A percentile compares a stretch with the other conserved stretches of the same genome.
Conservation (phyloP, 1,140 invertebrate species). For the Phocides pigmalion region DNA sequence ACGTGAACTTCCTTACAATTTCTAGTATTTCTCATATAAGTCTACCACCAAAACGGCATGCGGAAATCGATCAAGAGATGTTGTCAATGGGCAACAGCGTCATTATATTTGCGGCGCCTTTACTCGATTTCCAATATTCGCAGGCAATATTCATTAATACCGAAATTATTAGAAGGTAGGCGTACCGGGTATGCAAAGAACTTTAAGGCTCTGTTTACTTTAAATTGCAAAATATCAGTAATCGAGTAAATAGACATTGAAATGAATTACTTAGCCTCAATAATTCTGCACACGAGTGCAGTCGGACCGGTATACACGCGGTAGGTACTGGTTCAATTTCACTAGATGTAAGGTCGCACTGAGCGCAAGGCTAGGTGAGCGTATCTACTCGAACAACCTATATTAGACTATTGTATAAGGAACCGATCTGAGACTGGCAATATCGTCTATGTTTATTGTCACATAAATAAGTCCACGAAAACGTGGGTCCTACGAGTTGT, state of each 20-base stretch:
- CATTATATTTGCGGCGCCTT: not conserved
- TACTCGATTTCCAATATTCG: not conserved
- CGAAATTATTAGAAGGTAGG: conserved; percentile 14
- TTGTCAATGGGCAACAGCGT: not conserved
- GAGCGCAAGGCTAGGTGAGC: conserved; percentile 72
- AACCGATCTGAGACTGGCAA: conserved; percentile 29
- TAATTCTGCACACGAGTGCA: conserved; percentile 51
- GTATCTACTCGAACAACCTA: conserved; percentile 47
- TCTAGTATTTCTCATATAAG: conserved; percentile 43
- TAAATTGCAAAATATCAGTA: conserved; percentile 32
- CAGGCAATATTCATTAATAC: not conserved
- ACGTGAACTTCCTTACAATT: conserved; percentile 59
- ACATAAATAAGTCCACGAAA: conserved; percentile 1
- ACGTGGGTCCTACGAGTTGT: not conserved
- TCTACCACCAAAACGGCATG: conserved; percentile 32
- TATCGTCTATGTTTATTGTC: conserved; percentile 13
- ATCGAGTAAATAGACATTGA: conserved; percentile 39
- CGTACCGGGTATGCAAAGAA: conserved; percentile 5
- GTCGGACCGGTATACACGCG: conserved; percentile 48
- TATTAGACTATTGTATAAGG: conserved; percentile 40
- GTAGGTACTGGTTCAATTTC: conserved; percentile 73
- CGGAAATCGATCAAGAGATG: conserved; percentile 53
- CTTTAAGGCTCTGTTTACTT: conserved; percentile 18
- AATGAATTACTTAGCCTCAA: conserved; percentile 53
- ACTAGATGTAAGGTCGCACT: conserved; percentile 74